A percentile compares a stretch with the other conserved stretches of the same genome.
phyloP scores from a whole-genome alignment of 2,113 vertebrate genomes.

The Pangasianodon gigas region DNA sequence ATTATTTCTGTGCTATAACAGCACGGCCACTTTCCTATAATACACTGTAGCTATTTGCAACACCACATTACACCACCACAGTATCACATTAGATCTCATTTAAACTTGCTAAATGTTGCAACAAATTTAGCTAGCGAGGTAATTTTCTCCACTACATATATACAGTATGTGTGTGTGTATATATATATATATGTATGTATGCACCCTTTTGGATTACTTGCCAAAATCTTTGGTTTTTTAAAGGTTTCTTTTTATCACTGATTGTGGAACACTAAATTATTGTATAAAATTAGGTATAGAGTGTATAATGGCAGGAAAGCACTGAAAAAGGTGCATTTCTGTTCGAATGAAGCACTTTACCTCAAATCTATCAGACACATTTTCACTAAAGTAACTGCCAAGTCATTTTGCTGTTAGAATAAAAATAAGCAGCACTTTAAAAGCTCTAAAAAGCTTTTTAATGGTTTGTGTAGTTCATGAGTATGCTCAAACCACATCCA shows the following conservation, averaged over 20 bases:
- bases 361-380: background rate
- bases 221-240: background rate
- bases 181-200: too few relatives aligned
- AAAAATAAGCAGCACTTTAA: background rate
- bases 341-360: background rate
- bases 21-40: too few relatives aligned
- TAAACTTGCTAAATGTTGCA: too few relatives aligned
- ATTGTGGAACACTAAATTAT: background rate
- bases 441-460: conserved; percentile 5
- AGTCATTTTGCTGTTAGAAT: background rate
- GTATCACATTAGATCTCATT: too few relatives aligned
- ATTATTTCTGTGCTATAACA: too few relatives aligned
- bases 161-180: too few relatives aligned
- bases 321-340: background rate
- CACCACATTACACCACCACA: too few relatives aligned
- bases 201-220: too few relatives aligned
- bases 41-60: too few relatives aligned
- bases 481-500: background rate
- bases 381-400: background rate
- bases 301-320: background rate
- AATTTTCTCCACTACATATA: too few relatives aligned
- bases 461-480: background rate
- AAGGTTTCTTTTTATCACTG: background rate
- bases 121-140: too few relatives aligned
- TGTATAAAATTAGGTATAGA: background rate